Conservation (phyloP, 64 coral and sea anemone genomes). For the Exaiptasia diaphana region DNA sequence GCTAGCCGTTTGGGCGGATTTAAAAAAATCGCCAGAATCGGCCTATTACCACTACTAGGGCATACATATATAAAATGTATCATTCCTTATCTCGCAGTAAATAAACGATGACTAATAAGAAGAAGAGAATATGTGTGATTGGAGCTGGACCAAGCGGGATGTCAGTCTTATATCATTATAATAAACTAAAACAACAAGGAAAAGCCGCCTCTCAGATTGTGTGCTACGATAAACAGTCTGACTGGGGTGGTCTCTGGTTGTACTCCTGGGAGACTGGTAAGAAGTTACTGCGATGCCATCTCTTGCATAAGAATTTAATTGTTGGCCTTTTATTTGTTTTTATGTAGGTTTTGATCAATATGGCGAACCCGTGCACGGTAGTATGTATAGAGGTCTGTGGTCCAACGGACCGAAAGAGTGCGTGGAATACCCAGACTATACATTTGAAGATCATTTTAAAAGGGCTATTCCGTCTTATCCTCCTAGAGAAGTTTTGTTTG, state of each 20-base stretch:
- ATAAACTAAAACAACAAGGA: constrained; percentile 28
- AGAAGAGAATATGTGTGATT: constrained; percentile 43
- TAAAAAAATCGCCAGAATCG: no score
- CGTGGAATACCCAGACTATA: constrained; percentile 57
- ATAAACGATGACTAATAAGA: no score
- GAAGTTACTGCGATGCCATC: background rate
- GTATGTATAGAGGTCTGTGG: constrained; percentile 53
- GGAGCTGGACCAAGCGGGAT: constrained; percentile 50
- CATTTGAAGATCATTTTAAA: constrained; percentile 54
- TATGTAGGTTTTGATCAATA: constrained; percentile 38
- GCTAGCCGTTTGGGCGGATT: no score
- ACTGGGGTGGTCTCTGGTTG: constrained; percentile 42
- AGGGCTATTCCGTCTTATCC: constrained; percentile 49
- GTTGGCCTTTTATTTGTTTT: background rate
- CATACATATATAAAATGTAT: no score
- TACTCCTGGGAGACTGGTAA: constrained; percentile 44
- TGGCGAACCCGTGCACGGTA: constrained; percentile 38
- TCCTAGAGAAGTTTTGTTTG: constrained; percentile 38
- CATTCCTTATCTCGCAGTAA: no score
- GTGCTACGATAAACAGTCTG: constrained; percentile 35
- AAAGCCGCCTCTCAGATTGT: constrained; percentile 35
- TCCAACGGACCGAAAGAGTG: constrained; percentile 54
- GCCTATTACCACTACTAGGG: no score
- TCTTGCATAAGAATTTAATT: no score
- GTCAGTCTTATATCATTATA: constrained; percentile 36